These are phyloP conservation scores for Oreochromis spilurus DNA, from an alignment of 2,113 vertebrate species.

Conservation along the genomic window DNA sequence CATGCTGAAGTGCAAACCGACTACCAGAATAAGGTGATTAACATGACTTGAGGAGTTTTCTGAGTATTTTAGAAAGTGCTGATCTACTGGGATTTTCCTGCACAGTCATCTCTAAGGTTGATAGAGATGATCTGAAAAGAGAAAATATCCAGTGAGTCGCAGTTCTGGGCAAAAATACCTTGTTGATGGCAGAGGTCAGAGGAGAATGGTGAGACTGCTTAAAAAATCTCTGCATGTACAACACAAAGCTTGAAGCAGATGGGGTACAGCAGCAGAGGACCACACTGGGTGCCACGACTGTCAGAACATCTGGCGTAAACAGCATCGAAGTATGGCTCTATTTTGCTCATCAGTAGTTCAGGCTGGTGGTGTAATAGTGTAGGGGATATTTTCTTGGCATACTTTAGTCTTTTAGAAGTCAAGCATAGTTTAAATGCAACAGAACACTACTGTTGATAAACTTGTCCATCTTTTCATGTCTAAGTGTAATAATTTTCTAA, in stretches of 20 bases:
- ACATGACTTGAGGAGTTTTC: neutral
- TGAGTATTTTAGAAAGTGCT: neutral
- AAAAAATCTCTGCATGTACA: neutral
- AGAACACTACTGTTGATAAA: no score
- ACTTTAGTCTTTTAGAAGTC: neutral
- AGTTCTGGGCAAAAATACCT: neutral
- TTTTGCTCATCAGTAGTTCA: neutral
- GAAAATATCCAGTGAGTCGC: neutral
- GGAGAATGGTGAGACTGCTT: neutral
- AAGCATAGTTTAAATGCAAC: neutral
- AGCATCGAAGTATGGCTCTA: neutral
- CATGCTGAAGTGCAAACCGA: neutral
- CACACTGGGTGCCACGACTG: neutral
- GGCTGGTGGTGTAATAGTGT: neutral
- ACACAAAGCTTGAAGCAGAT: neutral
- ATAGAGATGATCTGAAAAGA: neutral
- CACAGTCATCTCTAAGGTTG: neutral
- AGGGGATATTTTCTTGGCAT: neutral
- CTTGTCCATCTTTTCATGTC: neutral
- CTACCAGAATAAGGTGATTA: neutral
- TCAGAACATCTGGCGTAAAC: neutral
- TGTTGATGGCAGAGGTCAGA: rapidly evolving
- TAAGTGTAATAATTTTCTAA: neutral
- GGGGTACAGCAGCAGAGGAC: neutral
- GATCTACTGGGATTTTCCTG: neutral